A percentile compares a stretch with the other conserved stretches of the same genome.
phyloP scores from a whole-genome alignment of 2,888 invertebrate species.

The Diachrysia chrysitis region DNA sequence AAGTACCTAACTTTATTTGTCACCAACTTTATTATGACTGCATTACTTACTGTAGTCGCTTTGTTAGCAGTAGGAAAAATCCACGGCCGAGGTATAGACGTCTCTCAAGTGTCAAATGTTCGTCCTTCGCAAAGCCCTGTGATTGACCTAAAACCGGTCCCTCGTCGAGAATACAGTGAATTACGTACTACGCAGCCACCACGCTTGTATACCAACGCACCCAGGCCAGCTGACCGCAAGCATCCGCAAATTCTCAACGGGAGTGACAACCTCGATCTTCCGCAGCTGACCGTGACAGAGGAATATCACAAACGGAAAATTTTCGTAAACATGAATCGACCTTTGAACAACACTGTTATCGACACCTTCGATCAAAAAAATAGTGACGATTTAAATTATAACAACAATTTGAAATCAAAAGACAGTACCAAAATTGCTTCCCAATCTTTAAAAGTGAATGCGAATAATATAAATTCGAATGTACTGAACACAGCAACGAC shows the following conservation, averaged over 20 bases:
- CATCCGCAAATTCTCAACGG: slow-evolving; percentile 29
- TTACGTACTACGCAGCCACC: slow-evolving; percentile 34
- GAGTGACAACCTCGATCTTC: slow-evolving; percentile 45
- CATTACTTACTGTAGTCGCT: slow-evolving; percentile 66
- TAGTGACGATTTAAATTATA: slow-evolving; percentile 17
- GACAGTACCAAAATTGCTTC: slow-evolving; percentile 16
- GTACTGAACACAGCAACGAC: slow-evolving; percentile 30
- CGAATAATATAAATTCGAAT: slow-evolving; percentile 46
- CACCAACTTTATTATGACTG: slow-evolving; percentile 64
- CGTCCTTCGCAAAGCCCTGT: slow-evolving; percentile 36
- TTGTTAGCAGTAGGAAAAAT: slow-evolving; percentile 67
- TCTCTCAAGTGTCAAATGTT: slow-evolving; percentile 54
- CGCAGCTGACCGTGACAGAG: slow-evolving; percentile 46
- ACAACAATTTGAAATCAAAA: slow-evolving; percentile 17
- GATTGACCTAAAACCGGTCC: slow-evolving; percentile 45
- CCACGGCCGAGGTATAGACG: slow-evolving; percentile 62
- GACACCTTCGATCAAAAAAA: slow-evolving; percentile 12
- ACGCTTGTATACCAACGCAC: slow-evolving; percentile 48
- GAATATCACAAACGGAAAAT: slow-evolving; percentile 54
- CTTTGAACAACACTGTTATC: slow-evolving; percentile 40
- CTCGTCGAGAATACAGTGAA: slow-evolving; percentile 35
- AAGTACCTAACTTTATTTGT: slow-evolving; percentile 1
- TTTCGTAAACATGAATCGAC: slow-evolving; percentile 44
- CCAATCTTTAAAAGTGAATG: slow-evolving; percentile 10
- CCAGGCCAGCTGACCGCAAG: slow-evolving; percentile 41